Conservation (phyloP, 2,797 vertebrate species). For the Alectoris magna region DNA sequence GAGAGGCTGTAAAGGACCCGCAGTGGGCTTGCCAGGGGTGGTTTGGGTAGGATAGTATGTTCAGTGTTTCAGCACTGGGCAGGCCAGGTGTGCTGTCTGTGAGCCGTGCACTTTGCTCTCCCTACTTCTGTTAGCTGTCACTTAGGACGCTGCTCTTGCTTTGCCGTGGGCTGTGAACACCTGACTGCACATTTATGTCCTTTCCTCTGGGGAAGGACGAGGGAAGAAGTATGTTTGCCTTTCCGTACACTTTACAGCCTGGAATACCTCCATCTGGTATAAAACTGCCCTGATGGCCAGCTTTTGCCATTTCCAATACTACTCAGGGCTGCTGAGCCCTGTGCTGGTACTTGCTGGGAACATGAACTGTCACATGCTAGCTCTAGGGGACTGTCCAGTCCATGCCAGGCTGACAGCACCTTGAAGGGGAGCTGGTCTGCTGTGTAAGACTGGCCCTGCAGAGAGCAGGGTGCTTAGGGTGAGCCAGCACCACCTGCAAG, state of each 20-base stretch:
- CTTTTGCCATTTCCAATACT: not conserved
- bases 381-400: not conserved
- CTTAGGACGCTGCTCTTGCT: not conserved
- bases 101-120: rapidly evolving
- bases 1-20: not conserved
- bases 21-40: not conserved
- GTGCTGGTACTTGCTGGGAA: not conserved
- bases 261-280: not conserved
- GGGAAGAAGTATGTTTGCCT: not conserved
- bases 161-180: constrained; percentile 20
- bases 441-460: not conserved
- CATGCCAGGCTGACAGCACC: constrained; percentile 5
- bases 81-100: rapidly evolving
- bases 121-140: not conserved
- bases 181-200: not conserved
- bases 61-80: not conserved
- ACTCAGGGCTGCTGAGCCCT: not conserved
- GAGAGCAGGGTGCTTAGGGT: not conserved
- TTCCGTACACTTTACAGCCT: not conserved
- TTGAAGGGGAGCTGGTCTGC: constrained; percentile 10
- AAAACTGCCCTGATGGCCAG: not conserved
- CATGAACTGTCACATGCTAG: not conserved
- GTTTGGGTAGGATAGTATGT: rapidly evolving
- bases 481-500: constrained; percentile 18
- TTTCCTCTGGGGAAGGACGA: not conserved